These are phyloP conservation scores for Drosophila formosana DNA, from an alignment of 2,888 invertebrate species.

Conservation along the genomic window DNA sequence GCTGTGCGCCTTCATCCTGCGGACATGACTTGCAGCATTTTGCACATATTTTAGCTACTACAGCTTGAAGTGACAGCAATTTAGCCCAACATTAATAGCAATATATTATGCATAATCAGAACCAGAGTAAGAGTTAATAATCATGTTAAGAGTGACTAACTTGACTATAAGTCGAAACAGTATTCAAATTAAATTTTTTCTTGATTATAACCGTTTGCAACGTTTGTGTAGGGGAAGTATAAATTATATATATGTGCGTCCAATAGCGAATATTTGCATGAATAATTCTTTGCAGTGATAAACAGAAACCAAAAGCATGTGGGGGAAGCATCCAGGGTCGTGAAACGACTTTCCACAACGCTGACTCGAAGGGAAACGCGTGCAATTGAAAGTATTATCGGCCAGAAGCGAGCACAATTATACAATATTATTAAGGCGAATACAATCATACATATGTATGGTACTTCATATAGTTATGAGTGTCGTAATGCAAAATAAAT, in stretches of 20 bases:
- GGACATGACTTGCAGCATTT: not conserved
- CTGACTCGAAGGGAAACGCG: constrained; percentile 18
- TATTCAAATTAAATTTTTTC: too few species aligned
- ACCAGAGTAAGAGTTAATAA: not conserved
- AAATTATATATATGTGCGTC: constrained; percentile 15
- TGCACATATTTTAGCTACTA: not conserved
- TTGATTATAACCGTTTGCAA: too few species aligned
- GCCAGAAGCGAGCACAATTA: constrained; percentile 11
- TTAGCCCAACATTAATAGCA: too few species aligned
- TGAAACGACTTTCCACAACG: constrained; percentile 1
- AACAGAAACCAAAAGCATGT: constrained; percentile 14
- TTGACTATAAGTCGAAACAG: too few species aligned
- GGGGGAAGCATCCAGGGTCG: constrained; percentile 1
- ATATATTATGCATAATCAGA: too few species aligned
- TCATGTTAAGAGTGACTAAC: not conserved
- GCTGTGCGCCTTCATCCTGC: not conserved
- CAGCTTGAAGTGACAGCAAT: not conserved
- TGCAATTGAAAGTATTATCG: constrained; percentile 18
- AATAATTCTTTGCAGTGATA: constrained; percentile 20
- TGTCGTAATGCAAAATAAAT: constrained; percentile 8
- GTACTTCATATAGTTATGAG: not conserved
- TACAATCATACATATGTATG: too few species aligned
- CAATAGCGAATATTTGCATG: constrained; percentile 22
- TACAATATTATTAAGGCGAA: constrained; percentile 10
- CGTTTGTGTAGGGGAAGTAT: not conserved